Evolutionary conservation across 2,113 vertebrate genomes (phyloP).

Genomic region (Climacteris rufus): DNA sequence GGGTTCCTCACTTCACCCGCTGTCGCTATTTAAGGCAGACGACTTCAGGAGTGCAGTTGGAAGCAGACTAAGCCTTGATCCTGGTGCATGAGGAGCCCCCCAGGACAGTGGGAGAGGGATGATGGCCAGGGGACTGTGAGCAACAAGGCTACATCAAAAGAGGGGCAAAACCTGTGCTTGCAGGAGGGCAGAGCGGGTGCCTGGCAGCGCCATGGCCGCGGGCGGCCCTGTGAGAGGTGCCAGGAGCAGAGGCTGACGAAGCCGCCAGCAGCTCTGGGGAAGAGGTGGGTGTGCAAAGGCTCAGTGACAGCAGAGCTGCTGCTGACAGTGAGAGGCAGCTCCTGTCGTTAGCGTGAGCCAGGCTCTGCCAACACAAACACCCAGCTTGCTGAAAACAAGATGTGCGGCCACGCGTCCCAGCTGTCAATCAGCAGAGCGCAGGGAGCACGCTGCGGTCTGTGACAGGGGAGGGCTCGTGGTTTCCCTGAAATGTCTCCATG

Average conservation of each 20-base stretch:
- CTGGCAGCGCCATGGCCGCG: rapidly evolving
- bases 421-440: background rate
- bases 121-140: rapidly evolving
- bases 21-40: rapidly evolving
- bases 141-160: background rate
- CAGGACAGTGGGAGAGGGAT: background rate
- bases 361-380: constrained; percentile 54
- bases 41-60: background rate
- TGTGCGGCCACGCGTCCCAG: background rate
- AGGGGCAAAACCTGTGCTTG: background rate
- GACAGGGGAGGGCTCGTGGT: background rate
- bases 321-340: constrained; percentile 46
- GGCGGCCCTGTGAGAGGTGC: rapidly evolving
- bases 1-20: background rate
- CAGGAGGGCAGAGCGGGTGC: background rate
- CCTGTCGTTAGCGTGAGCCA: background rate
- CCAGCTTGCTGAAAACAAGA: constrained; percentile 7
- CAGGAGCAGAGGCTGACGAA: background rate
- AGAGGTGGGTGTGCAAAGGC: background rate
- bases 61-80: background rate
- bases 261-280: rapidly evolving
- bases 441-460: background rate
- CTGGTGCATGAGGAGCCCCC: background rate
- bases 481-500: background rate
- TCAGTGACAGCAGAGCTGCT: background rate